Base-by-base conservation (phyloP, 1,140 invertebrate genomes). In the Metopolophium dirhodum region DNA sequence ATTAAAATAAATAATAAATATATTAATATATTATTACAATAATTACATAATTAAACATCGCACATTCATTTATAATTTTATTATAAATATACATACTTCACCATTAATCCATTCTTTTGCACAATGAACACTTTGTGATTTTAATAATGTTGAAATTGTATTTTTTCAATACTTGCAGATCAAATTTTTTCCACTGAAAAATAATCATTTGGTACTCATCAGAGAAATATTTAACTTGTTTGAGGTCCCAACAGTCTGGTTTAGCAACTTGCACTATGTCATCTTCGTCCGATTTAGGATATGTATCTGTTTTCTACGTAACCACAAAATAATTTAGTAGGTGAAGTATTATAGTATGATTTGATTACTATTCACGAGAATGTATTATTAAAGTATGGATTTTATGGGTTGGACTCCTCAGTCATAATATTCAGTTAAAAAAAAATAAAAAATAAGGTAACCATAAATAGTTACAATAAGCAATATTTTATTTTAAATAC, bases 161-260 rank as follows among this genome's bases (percentile, higher is more conserved):
- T 41, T 41, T 41, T 41, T 41, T 1, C 41, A 41, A 41, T 41
- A 41, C 41, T 41, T 41, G 41, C 41, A 41, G 41, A 1, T 4
- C 41, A 41, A 41, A 3, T 41, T 41, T 41, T 41, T 41, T 41
- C 3, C 41, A 0, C 0, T 41, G 1, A 41, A 41, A 41, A 2
- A 41, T 41, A 41, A 41, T 0, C 41, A 41, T 41, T n/a, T 41
- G 41, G 3, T 41, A 41, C 41, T 41, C 41, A 41, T 41, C 41
- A 2, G 47, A 87, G 45, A 87, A 87, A 87, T 87, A 86, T 86
- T 45, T 87, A 18, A 88, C 26, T n/a, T 88, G 86, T 88, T 88
- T 88, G 86, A 88, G 86, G 18, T 51, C 45, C 86, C 86, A 88
- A 88, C 86, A 88, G 30, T 88, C 47, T 51, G 86, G 47, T 88